phyloP scores from a whole-genome alignment of 2,888 invertebrate genomes.

The Parelbella ahira region DNA sequence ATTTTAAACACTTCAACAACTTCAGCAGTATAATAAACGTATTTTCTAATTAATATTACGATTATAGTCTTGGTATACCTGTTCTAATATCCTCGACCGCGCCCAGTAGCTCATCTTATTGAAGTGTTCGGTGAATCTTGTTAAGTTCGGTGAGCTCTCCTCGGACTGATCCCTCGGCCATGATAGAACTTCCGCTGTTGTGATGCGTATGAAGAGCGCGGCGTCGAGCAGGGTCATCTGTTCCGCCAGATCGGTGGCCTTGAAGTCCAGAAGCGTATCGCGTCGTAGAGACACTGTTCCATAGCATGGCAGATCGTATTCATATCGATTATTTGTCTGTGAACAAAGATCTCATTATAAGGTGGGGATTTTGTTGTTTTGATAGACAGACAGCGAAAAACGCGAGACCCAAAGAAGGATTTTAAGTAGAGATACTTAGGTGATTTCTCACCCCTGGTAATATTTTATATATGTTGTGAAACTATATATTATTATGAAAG shows the following conservation, averaged over 20 bases:
- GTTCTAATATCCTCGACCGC: slow-evolving; percentile 94
- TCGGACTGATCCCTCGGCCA: slow-evolving; percentile 99
- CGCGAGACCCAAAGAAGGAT: too few species aligned
- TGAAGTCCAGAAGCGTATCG: slow-evolving; percentile 92
- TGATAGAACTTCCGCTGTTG: slow-evolving; percentile 97
- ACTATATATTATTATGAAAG: too few species aligned
- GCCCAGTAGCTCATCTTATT: slow-evolving; percentile 99
- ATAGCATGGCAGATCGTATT: slow-evolving; percentile 65
- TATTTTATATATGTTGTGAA: too few species aligned
- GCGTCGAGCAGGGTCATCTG: slow-evolving; percentile 99
- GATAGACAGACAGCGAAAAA: too few species aligned
- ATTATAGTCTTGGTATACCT: too few species aligned
- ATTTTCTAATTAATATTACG: too few species aligned
- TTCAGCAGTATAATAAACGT: too few species aligned
- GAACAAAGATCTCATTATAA: neutral
- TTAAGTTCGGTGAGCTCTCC: slow-evolving; percentile 97
- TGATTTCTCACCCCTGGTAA: too few species aligned
- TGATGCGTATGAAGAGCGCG: slow-evolving; percentile 96
- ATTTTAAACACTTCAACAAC: too few species aligned
- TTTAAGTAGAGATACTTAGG: too few species aligned
- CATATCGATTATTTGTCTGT: slow-evolving; percentile 65
- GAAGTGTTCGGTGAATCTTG: slow-evolving; percentile 98
- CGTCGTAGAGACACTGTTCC: slow-evolving; percentile 67
- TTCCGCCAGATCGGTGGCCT: slow-evolving; percentile 96
- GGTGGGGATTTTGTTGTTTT: neutral